phyloP scores from a whole-genome alignment of 2,113 vertebrate species.

The Chinchilla lanigera region DNA sequence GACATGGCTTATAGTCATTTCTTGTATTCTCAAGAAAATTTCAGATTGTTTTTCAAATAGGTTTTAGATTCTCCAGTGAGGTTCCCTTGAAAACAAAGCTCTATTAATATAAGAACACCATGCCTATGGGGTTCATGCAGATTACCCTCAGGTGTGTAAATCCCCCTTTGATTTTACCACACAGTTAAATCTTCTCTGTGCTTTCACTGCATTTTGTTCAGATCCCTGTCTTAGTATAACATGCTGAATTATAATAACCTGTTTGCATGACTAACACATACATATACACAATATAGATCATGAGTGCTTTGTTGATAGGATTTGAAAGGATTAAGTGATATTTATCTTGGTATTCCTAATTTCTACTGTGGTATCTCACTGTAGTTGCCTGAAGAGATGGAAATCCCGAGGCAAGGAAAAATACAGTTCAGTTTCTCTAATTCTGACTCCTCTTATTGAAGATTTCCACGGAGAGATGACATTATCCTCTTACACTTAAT shows the following conservation, averaged over 20 bases:
- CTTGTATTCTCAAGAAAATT: background rate
- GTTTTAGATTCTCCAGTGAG: background rate
- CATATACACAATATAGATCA: background rate
- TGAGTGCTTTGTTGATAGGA: background rate
- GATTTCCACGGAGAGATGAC: conserved; percentile 6
- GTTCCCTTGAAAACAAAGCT: background rate
- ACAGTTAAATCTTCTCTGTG: background rate
- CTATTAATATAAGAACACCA: background rate
- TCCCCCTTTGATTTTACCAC: background rate
- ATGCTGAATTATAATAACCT: background rate
- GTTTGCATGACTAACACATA: background rate
- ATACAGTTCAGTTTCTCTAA: background rate
- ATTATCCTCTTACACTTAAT: background rate
- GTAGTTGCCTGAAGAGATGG: background rate
- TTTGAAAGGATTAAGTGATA: background rate
- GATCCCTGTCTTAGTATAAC: rapidly evolving
- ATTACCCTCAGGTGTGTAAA: background rate
- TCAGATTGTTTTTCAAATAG: background rate
- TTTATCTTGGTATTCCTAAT: background rate
- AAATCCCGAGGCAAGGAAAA: background rate
- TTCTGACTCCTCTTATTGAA: conserved; percentile 27
- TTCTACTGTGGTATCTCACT: background rate
- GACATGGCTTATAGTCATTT: background rate
- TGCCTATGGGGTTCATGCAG: rapidly evolving
- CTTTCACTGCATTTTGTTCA: background rate